Conservation (phyloP, 2,888 invertebrate species). For the Metalampra italica region DNA sequence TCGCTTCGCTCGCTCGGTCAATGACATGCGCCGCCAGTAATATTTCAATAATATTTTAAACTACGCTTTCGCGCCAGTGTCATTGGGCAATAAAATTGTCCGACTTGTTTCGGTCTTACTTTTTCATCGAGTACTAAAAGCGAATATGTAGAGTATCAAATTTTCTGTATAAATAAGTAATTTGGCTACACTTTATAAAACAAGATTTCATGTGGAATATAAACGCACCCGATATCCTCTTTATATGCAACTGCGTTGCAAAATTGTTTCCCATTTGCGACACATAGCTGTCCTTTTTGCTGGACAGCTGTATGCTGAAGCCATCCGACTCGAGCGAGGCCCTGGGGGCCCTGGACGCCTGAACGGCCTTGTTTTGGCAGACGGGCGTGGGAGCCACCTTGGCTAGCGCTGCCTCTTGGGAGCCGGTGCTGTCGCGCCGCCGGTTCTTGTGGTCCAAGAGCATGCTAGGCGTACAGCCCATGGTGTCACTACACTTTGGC, state of each 20-base stretch:
- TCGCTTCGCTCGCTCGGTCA: too few relatives aligned
- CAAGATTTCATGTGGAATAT: too few relatives aligned
- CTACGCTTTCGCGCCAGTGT: too few relatives aligned
- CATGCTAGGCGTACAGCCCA: slow-evolving; percentile 83
- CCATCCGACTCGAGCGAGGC: slow-evolving; percentile 73
- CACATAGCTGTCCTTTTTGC: slow-evolving; percentile 75
- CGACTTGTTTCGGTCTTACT: too few relatives aligned
- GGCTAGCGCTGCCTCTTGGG: slow-evolving; percentile 69
- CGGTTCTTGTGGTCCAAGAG: slow-evolving; percentile 80
- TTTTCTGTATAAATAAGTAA: too few relatives aligned
- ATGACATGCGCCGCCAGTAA: too few relatives aligned
- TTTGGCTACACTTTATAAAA: too few relatives aligned
- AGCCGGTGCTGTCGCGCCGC: slow-evolving; percentile 74
- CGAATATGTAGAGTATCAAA: too few relatives aligned
- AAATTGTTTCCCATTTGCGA: slow-evolving; percentile 76
- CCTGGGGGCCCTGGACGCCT: slow-evolving; percentile 65
- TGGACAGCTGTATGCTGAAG: slow-evolving; percentile 71
- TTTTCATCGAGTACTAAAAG: too few relatives aligned
- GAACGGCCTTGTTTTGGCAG: slow-evolving; percentile 65
- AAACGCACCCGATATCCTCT: slow-evolving; percentile 71
- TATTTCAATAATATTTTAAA: too few relatives aligned
- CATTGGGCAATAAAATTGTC: too few relatives aligned
- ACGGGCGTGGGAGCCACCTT: slow-evolving; percentile 64
- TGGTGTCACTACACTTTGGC: slow-evolving; percentile 68
- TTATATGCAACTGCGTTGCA: slow-evolving; percentile 73